These are phyloP conservation scores for Sinocyclocheilus anshuiensis DNA, from an alignment of 2,113 vertebrate genomes.

Conservation along the genomic window DNA sequence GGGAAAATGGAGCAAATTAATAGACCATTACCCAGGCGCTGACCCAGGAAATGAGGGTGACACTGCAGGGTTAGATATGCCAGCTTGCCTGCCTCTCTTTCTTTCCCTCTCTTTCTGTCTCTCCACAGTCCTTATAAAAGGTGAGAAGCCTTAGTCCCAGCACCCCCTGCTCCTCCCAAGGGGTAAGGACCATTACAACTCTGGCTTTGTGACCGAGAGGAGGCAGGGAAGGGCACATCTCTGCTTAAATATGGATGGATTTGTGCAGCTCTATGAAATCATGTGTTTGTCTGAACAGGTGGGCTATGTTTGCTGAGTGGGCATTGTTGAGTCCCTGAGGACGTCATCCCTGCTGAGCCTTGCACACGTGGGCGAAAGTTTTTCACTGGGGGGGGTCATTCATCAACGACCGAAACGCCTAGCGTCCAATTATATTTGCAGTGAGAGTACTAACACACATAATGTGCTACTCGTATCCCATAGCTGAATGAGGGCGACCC, in stretches of 20 bases:
- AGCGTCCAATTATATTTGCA: neutral
- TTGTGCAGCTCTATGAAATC: conserved; percentile 47
- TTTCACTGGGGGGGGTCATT: conserved; percentile 11
- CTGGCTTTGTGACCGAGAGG: conserved; percentile 39
- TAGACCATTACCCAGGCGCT: conserved; percentile 98
- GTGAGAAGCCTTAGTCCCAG: conserved; percentile 32
- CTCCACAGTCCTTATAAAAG: conserved; percentile 27
- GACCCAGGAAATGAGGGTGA: conserved; percentile 93
- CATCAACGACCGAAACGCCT: conserved; percentile 12
- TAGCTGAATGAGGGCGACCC: neutral
- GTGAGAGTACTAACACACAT: neutral
- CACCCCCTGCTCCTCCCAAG: conserved; percentile 46
- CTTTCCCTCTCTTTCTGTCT: conserved; percentile 39
- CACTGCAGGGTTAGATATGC: conserved; percentile 73
- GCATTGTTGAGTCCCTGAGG: conserved; percentile 49
- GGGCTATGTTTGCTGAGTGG: conserved; percentile 44
- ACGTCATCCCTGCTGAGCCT: neutral
- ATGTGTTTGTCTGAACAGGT: conserved; percentile 42
- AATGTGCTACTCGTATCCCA: neutral
- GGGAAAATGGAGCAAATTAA: conserved; percentile 98
- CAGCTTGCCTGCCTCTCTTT: conserved; percentile 51
- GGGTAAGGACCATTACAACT: conserved; percentile 58
- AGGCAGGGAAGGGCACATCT: conserved; percentile 54
- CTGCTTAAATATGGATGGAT: conserved; percentile 62
- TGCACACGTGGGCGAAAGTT: conserved; percentile 25